Evolutionary conservation across 1,140 invertebrate genomes (phyloP).

Genomic region (Oryctes rhinoceros): DNA sequence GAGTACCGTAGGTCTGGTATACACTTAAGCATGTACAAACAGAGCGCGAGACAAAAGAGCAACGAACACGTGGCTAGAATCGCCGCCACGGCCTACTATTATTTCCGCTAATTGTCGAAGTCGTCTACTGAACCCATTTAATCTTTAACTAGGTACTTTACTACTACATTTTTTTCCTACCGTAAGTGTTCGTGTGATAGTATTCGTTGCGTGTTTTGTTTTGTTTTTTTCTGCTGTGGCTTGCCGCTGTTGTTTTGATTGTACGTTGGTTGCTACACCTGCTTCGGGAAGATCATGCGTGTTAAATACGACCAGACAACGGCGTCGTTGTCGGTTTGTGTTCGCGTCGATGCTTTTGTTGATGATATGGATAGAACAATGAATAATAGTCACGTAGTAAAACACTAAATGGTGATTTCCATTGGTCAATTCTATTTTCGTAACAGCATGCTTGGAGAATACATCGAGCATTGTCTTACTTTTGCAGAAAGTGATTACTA

Average conservation of each 20-base stretch:
- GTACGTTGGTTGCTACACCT: slow-evolving; percentile 14
- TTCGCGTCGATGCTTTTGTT: background rate
- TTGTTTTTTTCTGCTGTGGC: background rate
- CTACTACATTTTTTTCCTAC: slow-evolving; percentile 3
- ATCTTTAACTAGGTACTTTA: slow-evolving; percentile 35
- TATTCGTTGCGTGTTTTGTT: slow-evolving; percentile 1
- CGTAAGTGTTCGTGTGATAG: slow-evolving; percentile 6
- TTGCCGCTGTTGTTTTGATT: slow-evolving; percentile 12
- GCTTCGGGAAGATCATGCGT: slow-evolving; percentile 15
- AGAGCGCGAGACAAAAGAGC: slow-evolving; percentile 27
- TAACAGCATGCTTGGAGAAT: too few relatives aligned
- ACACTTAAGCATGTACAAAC: background rate
- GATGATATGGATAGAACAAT: background rate
- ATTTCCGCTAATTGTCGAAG: slow-evolving; percentile 33
- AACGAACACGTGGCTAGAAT: slow-evolving; percentile 27
- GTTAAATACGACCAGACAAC: background rate
- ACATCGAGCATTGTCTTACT: too few relatives aligned
- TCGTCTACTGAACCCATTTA: slow-evolving; percentile 32
- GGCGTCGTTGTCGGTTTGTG: background rate
- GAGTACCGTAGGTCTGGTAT: slow-evolving; percentile 9
- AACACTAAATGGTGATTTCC: too few relatives aligned
- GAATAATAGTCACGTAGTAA: background rate
- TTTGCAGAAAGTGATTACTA: too few relatives aligned
- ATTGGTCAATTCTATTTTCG: too few relatives aligned
- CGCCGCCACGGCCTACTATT: slow-evolving; percentile 29